Base-by-base conservation (phyloP, 2,797 vertebrate genomes). In the Staurois parvus region DNA sequence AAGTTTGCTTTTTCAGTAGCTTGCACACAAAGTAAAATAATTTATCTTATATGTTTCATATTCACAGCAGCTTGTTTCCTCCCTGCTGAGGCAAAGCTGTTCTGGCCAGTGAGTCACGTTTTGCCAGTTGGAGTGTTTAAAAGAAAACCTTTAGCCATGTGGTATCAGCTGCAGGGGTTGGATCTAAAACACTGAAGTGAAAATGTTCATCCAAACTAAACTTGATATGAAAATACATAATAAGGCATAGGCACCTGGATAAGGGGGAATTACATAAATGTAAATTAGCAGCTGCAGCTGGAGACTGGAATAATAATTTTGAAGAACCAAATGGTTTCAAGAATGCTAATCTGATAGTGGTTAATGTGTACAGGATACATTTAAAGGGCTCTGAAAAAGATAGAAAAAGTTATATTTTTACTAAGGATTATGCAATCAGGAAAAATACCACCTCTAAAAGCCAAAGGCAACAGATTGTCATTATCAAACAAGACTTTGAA, bases 51-150 rank as follows among this genome's bases (percentile, higher is more conserved):
- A 32, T 79, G 77, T 67, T 13, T 45, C 28, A 29, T 28, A 28
- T 67, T 45, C 62, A 29, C 76, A 67, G 76, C 37, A 11, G 76
- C 48, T 21, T n/a, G 32, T 79, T 40, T 52, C 13, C n/a, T 21
- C 30, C 77, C 77, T 48, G 66, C 77, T 79, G 77, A 12, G 40
- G 21, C 66, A 48, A 69, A 45, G n/a, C 76, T 67, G 40, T 48
- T 15, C 34, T 67, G 62, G 45, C 26, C 64, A 13, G 40, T 69
- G 64, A 48, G 4, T 79, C 40, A 26, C n/a, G 37, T 52, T 48
- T 45, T 24, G 66, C 40, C 34, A 52, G 62, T 32, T 69, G 62
- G 77, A 40, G 29, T 45, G 3, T 40, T 79, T 40, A 17, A 66
- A 48, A 59, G 52, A n/a, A 48, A 28, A 77, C 1, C 32, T 68